Base-by-base conservation (phyloP, 2,888 invertebrate species). In the Isoperla grammatica region DNA sequence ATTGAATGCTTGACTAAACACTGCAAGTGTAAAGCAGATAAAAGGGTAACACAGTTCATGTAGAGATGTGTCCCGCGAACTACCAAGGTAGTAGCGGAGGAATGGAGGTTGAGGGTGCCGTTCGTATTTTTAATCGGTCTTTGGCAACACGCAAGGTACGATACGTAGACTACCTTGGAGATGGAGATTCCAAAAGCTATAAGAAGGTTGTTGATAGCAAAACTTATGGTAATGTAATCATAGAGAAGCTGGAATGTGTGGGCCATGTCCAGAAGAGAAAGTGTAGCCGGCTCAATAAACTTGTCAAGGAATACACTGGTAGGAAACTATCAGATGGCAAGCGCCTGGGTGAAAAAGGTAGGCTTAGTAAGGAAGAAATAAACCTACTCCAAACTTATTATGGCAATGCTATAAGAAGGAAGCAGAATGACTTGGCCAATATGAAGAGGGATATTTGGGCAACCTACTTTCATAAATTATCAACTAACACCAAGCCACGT, bases 351-450 rank as follows among this genome's bases (percentile, higher is more conserved):
- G 61, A 56, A 12, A 46, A 20, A 37, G 57, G 55, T 19, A 42
- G 46, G 12, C 55, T 62, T 2, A 60, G 46, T 12, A 57, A 57
- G 49, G 39, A 29, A 23, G 54, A 58, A 37, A 58, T 55, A 19
- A 55, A 60, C 23, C 13, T 22, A 15, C 19, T 62, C 2, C 58
- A 59, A 23, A 39, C 3, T 1, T 64, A 60, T 39, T 63, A 64
- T 59, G 63, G 64, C 0, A 57, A 42, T 35, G 62, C 63, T 2
- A 65, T 65, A 15, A 55, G 63, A 40, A 48, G 49, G 1, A 61
- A 64, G 48, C 2, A 9, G 2, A 56, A 17, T 11, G 39, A 57
- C 15, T 37, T 61, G 12, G 46, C 49, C 23, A 53, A 37, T 22
- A 61, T 61, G 64, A 55, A 43, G 8, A 29, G 29, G 29, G 29